phyloP scores from a whole-genome alignment of 2,797 vertebrate species.

The Xerus rutilus region DNA sequence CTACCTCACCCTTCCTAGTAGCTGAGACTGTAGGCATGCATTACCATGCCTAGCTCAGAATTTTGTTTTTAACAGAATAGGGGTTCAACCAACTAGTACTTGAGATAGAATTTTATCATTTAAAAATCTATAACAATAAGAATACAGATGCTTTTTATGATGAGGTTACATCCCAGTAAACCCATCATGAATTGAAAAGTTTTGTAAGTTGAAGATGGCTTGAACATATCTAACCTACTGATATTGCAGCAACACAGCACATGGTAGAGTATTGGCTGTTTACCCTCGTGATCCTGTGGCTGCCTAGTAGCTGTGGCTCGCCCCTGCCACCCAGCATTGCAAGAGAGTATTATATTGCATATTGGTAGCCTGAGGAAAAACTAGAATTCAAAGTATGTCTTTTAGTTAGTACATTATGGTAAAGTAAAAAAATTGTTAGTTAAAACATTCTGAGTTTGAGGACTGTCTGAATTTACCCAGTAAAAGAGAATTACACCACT shows the following conservation, averaged over 20 bases:
- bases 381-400: neutral
- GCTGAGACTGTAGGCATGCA: too few relatives aligned
- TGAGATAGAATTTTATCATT: conserved; percentile 7
- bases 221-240: too few relatives aligned
- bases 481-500: neutral
- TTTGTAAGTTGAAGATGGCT: neutral
- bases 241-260: neutral
- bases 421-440: neutral
- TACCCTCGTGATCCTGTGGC: neutral
- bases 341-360: neutral
- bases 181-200: neutral
- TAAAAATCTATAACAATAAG: conserved; percentile 13
- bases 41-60: neutral
- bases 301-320: neutral
- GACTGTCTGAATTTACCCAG: neutral
- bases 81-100: neutral
- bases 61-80: conserved; percentile 49
- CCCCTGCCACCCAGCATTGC: neutral
- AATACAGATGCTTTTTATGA: neutral
- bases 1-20: neutral
- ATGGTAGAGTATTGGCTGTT: neutral
- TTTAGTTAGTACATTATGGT: neutral
- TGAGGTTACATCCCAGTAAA: neutral
- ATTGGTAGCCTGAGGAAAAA: too few relatives aligned
- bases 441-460: neutral